Base-by-base conservation (phyloP, 2,888 invertebrate species). In the Andrena minutula region DNA sequence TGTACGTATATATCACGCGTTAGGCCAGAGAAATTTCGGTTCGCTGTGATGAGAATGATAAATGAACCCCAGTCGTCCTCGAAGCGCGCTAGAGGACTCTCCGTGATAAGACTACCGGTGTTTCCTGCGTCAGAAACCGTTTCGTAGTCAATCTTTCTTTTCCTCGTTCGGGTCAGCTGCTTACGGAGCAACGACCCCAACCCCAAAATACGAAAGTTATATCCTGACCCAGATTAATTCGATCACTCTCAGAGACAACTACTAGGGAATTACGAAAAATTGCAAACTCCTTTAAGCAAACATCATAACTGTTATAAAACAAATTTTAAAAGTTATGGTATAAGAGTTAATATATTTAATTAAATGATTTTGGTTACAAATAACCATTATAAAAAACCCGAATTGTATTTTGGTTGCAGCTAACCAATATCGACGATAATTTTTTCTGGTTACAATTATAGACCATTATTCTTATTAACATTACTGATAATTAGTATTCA, bases 41-140 rank as follows among this genome's bases (percentile, higher is more conserved):
- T 56, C 60, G 6, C 30, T 28, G 66, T 68, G 81, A 81, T 64
- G n/a, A 30, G 82, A 61, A 71, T 82, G 82, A 82, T 51, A 74
- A 82, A 79, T 60, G 78, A 71, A 60, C 32, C 7, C 68, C 53
- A 5, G 10, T 12, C 6, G 26, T 35, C 2, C 32, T 1, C 47
- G 23, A 23, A 47, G 7, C 10, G n/a, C n/a, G 6, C 26, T 23
- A 60, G 35, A 30, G 32, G 20, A 60, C 20, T 58, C 51, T 41
- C 32, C 63, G 28, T 53, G 75, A 65, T 51, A 26, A 79, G 26
- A 20, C 10, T 16, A 5, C 8, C 63, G 2, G 53, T n/a, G 26
- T 5, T 20, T 41, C 30, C 16, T 23, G 26, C 75, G 47, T 64
- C 63, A 26, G 58, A 65, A 64, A 49, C 65, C 51, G 60, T 53